A percentile compares a stretch with the other conserved stretches of the same genome.
These are phyloP conservation scores for Nautilus pompilius DNA, from an alignment of 1,140 invertebrate species.

Conservation along the genomic window DNA sequence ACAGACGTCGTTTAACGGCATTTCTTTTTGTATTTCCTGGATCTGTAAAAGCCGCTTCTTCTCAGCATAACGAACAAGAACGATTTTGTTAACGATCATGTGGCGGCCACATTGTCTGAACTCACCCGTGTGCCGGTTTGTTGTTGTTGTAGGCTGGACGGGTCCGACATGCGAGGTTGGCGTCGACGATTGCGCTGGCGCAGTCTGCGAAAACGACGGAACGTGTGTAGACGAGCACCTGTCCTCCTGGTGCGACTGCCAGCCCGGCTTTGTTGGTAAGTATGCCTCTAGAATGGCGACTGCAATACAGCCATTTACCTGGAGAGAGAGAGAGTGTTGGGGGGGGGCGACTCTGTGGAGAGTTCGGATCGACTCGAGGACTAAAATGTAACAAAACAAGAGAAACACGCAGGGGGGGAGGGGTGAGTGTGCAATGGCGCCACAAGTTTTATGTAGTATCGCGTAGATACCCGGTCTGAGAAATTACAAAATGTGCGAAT, in stretches of 20 bases:
- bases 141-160: conserved; percentile 5
- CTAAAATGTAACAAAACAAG: too few relatives aligned
- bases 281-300: too few relatives aligned
- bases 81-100: neutral
- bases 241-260: neutral
- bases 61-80: neutral
- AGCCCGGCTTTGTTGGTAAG: conserved; percentile 73
- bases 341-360: too few relatives aligned
- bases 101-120: neutral
- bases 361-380: too few relatives aligned
- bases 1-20: neutral
- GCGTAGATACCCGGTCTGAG: too few relatives aligned
- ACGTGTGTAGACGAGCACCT: conserved; percentile 1
- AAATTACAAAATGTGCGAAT: too few relatives aligned
- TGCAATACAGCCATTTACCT: too few relatives aligned
- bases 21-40: neutral
- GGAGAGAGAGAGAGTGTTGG: too few relatives aligned
- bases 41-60: neutral
- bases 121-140: neutral
- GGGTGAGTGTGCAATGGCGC: too few relatives aligned
- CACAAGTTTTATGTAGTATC: too few relatives aligned
- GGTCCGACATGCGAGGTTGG: conserved; percentile 4
- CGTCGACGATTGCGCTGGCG: conserved; percentile 56
- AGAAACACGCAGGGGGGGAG: too few relatives aligned
- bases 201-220: conserved; percentile 1